Conservation (phyloP, 2,888 invertebrate genomes). For the Tolmerus cingulatus region DNA sequence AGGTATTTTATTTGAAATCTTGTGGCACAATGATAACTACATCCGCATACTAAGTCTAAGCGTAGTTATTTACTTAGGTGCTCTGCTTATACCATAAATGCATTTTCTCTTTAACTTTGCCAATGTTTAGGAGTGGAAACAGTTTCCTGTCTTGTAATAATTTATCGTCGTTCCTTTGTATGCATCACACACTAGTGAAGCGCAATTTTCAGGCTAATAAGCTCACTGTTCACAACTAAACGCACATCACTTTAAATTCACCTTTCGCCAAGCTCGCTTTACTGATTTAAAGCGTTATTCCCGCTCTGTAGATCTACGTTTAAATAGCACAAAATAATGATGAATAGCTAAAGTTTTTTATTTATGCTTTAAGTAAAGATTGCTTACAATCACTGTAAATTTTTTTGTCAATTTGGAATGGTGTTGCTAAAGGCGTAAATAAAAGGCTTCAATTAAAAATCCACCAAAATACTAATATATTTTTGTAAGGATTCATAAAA, state of each 20-base stretch:
- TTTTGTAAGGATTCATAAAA: constrained; percentile 45
- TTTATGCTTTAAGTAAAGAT: constrained; percentile 8
- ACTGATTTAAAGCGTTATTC: background rate
- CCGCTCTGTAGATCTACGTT: background rate
- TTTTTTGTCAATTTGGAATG: background rate
- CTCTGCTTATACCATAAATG: background rate
- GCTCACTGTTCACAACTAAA: background rate
- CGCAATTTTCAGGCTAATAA: background rate
- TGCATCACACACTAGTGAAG: background rate
- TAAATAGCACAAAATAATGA: constrained; percentile 6
- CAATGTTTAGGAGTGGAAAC: background rate
- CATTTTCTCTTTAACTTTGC: background rate
- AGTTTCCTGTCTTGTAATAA: background rate
- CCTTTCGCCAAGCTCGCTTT: background rate
- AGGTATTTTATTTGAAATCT: background rate
- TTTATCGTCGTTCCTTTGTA: background rate
- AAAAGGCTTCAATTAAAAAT: constrained; percentile 42
- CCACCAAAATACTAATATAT: constrained; percentile 44
- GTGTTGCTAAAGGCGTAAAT: constrained; percentile 24
- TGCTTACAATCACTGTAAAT: background rate
- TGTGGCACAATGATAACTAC: background rate
- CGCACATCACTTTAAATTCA: background rate
- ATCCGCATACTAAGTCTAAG: background rate
- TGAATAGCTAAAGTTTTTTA: constrained; percentile 14
- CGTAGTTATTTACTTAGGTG: background rate